These are phyloP conservation scores for Dendrolimus houi DNA, from an alignment of 2,888 invertebrate species.

Conservation along the genomic window DNA sequence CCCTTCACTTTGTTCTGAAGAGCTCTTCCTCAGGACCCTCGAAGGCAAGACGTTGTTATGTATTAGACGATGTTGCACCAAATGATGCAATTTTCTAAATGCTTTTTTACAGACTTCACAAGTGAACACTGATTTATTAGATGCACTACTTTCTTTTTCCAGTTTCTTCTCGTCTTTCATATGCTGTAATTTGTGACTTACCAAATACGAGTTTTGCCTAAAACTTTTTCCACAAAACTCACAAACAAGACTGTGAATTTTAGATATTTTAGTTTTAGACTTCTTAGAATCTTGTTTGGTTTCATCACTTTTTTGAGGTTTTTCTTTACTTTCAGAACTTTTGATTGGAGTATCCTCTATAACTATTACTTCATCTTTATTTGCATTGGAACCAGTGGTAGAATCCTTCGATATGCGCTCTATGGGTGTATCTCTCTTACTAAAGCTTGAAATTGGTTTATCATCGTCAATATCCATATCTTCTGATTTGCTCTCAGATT, in stretches of 20 bases:
- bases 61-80: conserved; percentile 64
- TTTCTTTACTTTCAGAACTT: conserved; percentile 14
- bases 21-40: conserved; percentile 43
- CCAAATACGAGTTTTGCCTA: conserved; percentile 62
- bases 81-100: conserved; percentile 64
- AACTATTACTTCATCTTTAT: conserved; percentile 42
- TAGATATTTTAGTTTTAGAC: conserved; percentile 25
- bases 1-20: conserved; percentile 44
- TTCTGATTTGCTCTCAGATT: conserved; percentile 44
- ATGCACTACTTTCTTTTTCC: conserved; percentile 19
- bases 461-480: conserved; percentile 40
- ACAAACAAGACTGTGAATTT: conserved; percentile 41
- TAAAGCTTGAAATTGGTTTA: conserved; percentile 17
- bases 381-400: conserved; percentile 19
- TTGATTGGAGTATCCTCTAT: conserved; percentile 49
- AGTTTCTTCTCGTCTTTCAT: conserved; percentile 44
- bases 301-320: conserved; percentile 23
- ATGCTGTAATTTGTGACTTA: conserved; percentile 58
- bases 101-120: conserved; percentile 68
- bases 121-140: conserved; percentile 38
- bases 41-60: conserved; percentile 38
- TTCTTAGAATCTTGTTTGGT: conserved; percentile 27
- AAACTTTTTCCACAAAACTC: conserved; percentile 68
- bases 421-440: conserved; percentile 25
- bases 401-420: conserved; percentile 44